Conservation (phyloP, 2,888 invertebrate species). For the Xylota segnis region DNA sequence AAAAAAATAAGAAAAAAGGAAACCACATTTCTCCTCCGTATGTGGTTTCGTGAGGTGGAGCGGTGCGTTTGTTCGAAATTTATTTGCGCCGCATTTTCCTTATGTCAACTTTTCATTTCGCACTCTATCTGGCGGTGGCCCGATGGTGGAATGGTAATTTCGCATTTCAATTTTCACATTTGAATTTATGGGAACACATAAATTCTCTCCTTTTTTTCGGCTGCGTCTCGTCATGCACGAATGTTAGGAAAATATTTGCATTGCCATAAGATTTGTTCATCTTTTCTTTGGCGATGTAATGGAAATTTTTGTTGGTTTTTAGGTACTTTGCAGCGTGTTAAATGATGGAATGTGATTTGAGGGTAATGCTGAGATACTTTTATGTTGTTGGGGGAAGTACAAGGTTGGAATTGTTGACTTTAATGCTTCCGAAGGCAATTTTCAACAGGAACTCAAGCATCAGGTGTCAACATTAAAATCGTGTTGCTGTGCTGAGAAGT, state of each 20-base stretch:
- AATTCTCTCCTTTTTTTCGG: constrained; percentile 26
- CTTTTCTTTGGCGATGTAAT: constrained; percentile 32
- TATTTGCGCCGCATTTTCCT: constrained; percentile 62
- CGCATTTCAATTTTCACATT: constrained; percentile 63
- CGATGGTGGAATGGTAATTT: constrained; percentile 52
- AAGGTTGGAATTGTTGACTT: constrained; percentile 20
- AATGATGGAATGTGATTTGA: constrained; percentile 27
- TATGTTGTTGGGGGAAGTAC: background rate
- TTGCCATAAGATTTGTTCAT: constrained; percentile 29
- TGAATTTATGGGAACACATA: constrained; percentile 63
- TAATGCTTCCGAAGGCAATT: constrained; percentile 17
- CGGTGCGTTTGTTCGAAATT: constrained; percentile 32
- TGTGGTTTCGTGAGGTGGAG: background rate
- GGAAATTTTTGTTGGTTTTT: constrained; percentile 23
- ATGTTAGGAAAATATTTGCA: constrained; percentile 31
- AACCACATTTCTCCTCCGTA: constrained; percentile 45
- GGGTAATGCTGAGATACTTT: constrained; percentile 9
- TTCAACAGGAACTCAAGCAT: constrained; percentile 10
- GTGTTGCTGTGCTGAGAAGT: background rate
- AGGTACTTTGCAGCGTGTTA: constrained; percentile 18
- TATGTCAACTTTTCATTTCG: constrained; percentile 68
- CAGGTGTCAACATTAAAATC: constrained; percentile 25
- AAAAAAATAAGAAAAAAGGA: constrained; percentile 6
- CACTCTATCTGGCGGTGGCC: constrained; percentile 49
- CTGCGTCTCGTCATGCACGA: background rate